phyloP scores from a whole-genome alignment of 1,140 invertebrate genomes.

The Hydropsyche tenuis region DNA sequence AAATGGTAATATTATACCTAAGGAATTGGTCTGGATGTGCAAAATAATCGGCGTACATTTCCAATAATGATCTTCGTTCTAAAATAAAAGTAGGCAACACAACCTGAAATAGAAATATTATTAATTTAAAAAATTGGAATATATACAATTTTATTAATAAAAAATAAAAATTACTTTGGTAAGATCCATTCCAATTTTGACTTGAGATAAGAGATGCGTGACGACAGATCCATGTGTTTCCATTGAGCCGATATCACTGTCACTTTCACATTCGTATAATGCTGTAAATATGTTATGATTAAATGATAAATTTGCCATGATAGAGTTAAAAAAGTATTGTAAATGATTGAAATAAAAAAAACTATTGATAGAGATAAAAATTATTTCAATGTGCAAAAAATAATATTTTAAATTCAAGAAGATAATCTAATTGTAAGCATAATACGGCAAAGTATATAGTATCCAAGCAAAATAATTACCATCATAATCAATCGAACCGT shows the following conservation, averaged over 20 bases:
- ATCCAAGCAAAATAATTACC: conserved; percentile 63
- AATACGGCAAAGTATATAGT: neutral
- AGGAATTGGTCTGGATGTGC: conserved; percentile 96
- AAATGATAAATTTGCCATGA: too few species aligned
- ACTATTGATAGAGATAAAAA: neutral
- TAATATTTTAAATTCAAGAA: too few species aligned
- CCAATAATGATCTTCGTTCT: conserved; percentile 91
- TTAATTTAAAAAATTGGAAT: too few species aligned
- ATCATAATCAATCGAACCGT: conserved; percentile 74
- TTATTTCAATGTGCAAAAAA: too few species aligned
- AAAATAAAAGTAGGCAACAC: conserved; percentile 96
- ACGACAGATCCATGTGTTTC: conserved; percentile 95
- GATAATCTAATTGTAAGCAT: too few species aligned
- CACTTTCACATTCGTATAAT: conserved; percentile 87
- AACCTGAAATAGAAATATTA: conserved; percentile 63
- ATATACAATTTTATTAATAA: conserved; percentile 35
- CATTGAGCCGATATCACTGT: conserved; percentile 83
- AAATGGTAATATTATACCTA: conserved; percentile 65
- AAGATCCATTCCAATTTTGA: conserved; percentile 98
- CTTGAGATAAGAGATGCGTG: conserved; percentile 92
- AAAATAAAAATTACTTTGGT: conserved; percentile 72
- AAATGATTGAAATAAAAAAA: neutral
- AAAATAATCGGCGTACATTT: conserved; percentile 99
- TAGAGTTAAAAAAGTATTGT: too few species aligned
- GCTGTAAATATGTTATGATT: conserved; percentile 69